Evolutionary conservation across 2,888 invertebrate species (phyloP).

Genomic region (Leucoma salicis): DNA sequence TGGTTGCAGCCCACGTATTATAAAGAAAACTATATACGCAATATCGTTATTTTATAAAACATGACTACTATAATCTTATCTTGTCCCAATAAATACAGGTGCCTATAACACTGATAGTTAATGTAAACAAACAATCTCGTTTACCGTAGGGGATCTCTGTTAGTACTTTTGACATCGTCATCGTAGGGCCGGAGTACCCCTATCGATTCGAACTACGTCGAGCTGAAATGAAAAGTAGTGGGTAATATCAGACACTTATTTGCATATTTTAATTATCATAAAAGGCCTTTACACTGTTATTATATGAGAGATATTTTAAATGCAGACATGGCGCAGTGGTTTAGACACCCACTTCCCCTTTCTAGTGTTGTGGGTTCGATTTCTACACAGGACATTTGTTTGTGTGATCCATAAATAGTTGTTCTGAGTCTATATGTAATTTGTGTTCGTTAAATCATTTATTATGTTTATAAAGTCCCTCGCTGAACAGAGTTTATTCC

Average conservation of each 20-base stretch:
- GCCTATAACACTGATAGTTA: slow-evolving; percentile 25
- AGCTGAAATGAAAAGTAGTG: slow-evolving; percentile 74
- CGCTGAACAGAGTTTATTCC: too few relatives aligned
- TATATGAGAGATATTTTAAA: not conserved
- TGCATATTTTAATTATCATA: slow-evolving; percentile 81
- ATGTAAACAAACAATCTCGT: slow-evolving; percentile 35
- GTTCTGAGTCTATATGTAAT: too few relatives aligned
- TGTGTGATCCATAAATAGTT: too few relatives aligned
- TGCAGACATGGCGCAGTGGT: too few relatives aligned
- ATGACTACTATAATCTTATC: not conserved
- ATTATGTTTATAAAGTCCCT: too few relatives aligned
- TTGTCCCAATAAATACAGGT: slow-evolving; percentile 10
- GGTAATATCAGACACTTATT: slow-evolving; percentile 74
- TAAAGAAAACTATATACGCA: too few relatives aligned
- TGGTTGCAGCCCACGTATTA: too few relatives aligned
- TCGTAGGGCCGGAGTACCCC: slow-evolving; percentile 47
- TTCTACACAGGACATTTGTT: too few relatives aligned
- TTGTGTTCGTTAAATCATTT: too few relatives aligned
- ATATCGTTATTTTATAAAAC: not conserved
- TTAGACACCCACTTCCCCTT: too few relatives aligned
- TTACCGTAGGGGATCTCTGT: slow-evolving; percentile 17
- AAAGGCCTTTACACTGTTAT: not conserved
- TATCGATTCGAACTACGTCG: slow-evolving; percentile 60
- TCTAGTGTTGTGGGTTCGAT: too few relatives aligned
- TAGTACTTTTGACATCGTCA: slow-evolving; percentile 53